phyloP scores from a whole-genome alignment of 2,888 invertebrate genomes.

The Pristionchus mayeri region DNA sequence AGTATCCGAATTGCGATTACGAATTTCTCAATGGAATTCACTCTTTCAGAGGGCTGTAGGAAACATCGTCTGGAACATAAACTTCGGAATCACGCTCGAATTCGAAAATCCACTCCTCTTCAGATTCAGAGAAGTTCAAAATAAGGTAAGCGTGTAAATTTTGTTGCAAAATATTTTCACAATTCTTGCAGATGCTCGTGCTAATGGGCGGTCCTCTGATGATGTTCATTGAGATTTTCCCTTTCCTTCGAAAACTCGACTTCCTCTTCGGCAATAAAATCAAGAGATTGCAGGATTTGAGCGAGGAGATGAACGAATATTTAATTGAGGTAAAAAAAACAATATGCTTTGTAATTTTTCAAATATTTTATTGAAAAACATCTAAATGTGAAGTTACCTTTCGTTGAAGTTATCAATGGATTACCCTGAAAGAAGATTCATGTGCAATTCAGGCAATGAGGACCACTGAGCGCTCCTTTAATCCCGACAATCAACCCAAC shows the following conservation, averaged over 20 bases:
- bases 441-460: not conserved
- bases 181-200: not conserved
- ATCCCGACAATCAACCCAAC: not conserved
- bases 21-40: not conserved
- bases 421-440: too few species aligned
- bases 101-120: not conserved
- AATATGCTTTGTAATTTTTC: not conserved
- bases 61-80: conserved; percentile 7
- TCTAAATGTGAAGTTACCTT: too few species aligned
- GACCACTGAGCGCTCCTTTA: not conserved
- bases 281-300: not conserved
- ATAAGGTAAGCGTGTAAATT: not conserved
- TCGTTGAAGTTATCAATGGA: too few species aligned
- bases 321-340: not conserved
- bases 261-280: not conserved
- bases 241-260: conserved; percentile 19
- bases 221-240: conserved; percentile 26
- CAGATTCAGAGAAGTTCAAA: not conserved
- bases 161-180: not conserved
- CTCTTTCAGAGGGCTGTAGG: not conserved
- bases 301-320: not conserved
- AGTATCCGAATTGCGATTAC: too few species aligned
- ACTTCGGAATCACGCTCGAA: not conserved
- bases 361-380: not conserved
- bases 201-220: conserved; percentile 1